Base-by-base conservation (phyloP, 2,888 invertebrate species). In the Drosophila rubida region DNA sequence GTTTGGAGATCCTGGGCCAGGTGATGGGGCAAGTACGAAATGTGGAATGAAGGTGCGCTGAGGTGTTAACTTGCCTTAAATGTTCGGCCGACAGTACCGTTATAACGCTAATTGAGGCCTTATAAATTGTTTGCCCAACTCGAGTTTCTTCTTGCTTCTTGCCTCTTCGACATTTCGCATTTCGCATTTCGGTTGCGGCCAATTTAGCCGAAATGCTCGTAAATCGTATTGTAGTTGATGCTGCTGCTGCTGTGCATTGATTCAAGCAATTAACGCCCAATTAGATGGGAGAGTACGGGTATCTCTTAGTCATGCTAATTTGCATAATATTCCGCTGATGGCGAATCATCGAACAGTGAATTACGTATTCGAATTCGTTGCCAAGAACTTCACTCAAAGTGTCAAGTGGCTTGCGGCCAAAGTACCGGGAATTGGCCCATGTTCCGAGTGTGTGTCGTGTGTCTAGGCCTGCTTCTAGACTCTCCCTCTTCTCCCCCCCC, bases 51-150 rank as follows among this genome's bases (percentile, higher is more conserved):
- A 78, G 78, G 45, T 76, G 75, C 75, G 78, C 25, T 73, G 73
- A 85, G 82, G 82, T 82, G 82, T 87, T 82, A 82, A 87, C 82
- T 70, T 68, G 87, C 37, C 85, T 70, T 80, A 78, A 78, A 77
- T 71, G 75, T 59, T 54, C 58, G 23, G 13, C 53, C 27, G 53
- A 35, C 44, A 8, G 69, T 85, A 70, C 82, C 82, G 82, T 87
- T 82, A 82, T 71, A 70, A 54, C 69, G 67, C 78, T 84, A 87
- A 82, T 87, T 87, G 84, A 73, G 73, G 69, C 70, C 70, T 85
- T 87, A 69, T 78, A 84, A 87, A 80, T 74, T 69, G 66, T 51
- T 60, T 37, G 50, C 50, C 27, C 69, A 65, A 57, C 16, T 46
- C n/a, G 11, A 54, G 37, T 45, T 42, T 45, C 32, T n/a, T 48